Base-by-base conservation (phyloP, 2,113 vertebrate genomes). In the Halichoeres trimaculatus region DNA sequence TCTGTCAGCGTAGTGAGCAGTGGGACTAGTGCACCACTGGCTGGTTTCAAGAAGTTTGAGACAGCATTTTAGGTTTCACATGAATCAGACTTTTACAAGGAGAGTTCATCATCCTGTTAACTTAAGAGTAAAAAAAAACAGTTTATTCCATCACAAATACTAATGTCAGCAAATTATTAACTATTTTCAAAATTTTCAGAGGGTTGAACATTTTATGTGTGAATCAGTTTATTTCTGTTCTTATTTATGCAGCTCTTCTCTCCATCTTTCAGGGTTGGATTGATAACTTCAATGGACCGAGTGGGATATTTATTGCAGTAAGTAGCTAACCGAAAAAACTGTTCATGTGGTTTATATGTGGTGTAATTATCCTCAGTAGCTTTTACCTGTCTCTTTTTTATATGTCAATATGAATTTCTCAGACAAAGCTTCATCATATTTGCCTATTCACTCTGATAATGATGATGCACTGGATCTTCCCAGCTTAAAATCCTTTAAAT, bases 201-300 rank as follows among this genome's bases (percentile, higher is more conserved):
- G 17, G 17, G 6, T 16, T 14, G 43, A 4, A 45, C 43, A 17
- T 41, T 2, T 41, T 41, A 14, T 30, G 30, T 17, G 5, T 45
- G 0, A 17, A 17, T 45, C 6, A 6, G 14, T 9, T n/a, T 3
- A 48, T 67, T 69, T 62, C 68, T n/a, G 10, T 16, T 2, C 9
- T 57, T 5, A 36, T 47, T 7, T 2, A 8, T 52, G 19, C 58
- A 47, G 2, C 34, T 50, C 5, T 13, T 83, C 11, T 11, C 52
- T 59, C 19, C 10, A 17, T 76, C 17, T 58, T 76, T 65, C 78
- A 99, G 98, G 98, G 98, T 72, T 99, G 98, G 98, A 99, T 99
- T 76, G 98, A 99, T 93, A 99, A 98, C 91, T 98, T 97, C 91
- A 98, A 99, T 77, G 98, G 97, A 85, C 97, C 98, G 16, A 99